A percentile compares a stretch with the other conserved stretches of the same genome.
These are phyloP conservation scores for Acromyrmex charruanus DNA, from an alignment of 1,140 invertebrate genomes.

Conservation along the genomic window DNA sequence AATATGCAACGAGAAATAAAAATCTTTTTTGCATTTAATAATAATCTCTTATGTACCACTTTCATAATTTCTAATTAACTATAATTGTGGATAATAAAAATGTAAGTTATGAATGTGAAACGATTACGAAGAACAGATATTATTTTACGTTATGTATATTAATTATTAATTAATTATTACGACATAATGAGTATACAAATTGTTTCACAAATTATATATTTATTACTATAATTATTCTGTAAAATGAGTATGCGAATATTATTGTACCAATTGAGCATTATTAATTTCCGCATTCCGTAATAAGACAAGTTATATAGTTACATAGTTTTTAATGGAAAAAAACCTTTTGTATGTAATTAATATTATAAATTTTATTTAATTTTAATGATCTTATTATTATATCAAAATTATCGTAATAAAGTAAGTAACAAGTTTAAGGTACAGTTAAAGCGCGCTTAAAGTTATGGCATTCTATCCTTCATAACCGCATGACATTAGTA, in stretches of 20 bases:
- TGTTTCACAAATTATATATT: slow-evolving; percentile 43
- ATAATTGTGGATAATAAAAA: slow-evolving; percentile 6
- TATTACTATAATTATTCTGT: slow-evolving; percentile 31
- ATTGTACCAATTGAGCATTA: background rate
- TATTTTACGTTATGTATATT: slow-evolving; percentile 18
- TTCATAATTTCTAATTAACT: background rate
- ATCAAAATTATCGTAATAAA: slow-evolving; percentile 18
- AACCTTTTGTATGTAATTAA: background rate
- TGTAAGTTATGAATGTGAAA: background rate
- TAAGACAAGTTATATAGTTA: background rate
- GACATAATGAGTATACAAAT: slow-evolving; percentile 35
- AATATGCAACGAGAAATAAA: slow-evolving; percentile 40
- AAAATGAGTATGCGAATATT: background rate
- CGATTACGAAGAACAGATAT: slow-evolving; percentile 6
- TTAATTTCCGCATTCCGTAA: background rate
- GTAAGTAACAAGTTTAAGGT: slow-evolving; percentile 25
- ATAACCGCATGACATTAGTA: slow-evolving; percentile 51
- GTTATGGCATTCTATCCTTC: slow-evolving; percentile 48
- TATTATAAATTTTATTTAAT: slow-evolving; percentile 25
- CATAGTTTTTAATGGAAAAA: background rate
- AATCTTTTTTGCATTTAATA: background rate
- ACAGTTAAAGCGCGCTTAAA: slow-evolving; percentile 38
- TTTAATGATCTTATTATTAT: background rate
- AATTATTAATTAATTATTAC: slow-evolving; percentile 16
- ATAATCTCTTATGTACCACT: background rate